Evolutionary conservation across 2,113 vertebrate species (phyloP).

Genomic region (Protobothrops flavoviridis): DNA sequence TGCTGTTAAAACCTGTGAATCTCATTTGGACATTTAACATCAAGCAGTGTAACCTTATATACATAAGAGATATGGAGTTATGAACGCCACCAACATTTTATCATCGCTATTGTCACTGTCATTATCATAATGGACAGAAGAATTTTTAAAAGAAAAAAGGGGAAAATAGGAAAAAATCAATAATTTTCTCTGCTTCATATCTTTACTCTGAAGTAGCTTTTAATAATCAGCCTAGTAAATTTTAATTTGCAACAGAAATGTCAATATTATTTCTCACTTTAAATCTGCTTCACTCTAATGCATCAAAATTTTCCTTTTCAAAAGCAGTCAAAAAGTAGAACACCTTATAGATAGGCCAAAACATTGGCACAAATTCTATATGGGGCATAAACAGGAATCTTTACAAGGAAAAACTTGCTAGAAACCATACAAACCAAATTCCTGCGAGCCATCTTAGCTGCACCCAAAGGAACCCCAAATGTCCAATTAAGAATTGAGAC

Average conservation of each 20-base stretch:
- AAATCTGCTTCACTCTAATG: background rate
- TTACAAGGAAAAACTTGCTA: too few species aligned
- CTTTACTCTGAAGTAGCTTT: background rate
- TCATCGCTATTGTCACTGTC: background rate
- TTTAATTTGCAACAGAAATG: background rate
- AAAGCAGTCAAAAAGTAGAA: background rate
- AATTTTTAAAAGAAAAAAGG: background rate
- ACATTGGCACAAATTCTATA: too few species aligned
- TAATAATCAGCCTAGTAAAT: background rate
- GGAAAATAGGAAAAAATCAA: background rate
- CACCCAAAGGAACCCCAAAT: too few species aligned
- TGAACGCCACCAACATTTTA: background rate
- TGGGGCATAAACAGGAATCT: too few species aligned
- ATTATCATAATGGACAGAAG: background rate
- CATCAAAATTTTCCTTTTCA: background rate
- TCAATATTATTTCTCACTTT: background rate
- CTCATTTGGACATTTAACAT: background rate
- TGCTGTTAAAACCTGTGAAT: background rate
- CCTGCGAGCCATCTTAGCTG: too few species aligned
- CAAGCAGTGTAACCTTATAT: background rate
- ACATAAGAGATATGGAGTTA: background rate
- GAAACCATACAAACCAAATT: too few species aligned
- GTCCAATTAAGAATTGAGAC: too few species aligned
- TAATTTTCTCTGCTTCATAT: background rate
- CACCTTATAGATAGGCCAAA: background rate